Conservation (phyloP, 2,888 invertebrate genomes). For the Dysmachus trigonus region DNA sequence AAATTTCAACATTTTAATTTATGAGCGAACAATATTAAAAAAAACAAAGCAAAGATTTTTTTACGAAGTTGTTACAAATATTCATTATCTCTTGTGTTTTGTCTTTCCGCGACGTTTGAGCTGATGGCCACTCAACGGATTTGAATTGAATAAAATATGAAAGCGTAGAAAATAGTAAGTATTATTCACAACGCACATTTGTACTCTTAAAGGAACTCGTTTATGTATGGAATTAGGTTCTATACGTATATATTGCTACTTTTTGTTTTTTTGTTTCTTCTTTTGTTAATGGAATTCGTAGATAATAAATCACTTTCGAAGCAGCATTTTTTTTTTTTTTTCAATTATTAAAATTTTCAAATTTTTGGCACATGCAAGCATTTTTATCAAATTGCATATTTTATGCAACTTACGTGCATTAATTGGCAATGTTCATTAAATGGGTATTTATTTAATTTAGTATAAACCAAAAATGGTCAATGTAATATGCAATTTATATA, state of each 20-base stretch:
- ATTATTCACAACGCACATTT: constrained; percentile 51
- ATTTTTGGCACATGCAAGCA: neutral
- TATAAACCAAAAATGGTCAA: neutral
- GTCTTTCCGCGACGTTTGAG: constrained; percentile 65
- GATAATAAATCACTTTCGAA: constrained; percentile 22
- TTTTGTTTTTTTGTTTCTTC: neutral
- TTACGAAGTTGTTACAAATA: constrained; percentile 47
- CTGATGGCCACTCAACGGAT: constrained; percentile 62
- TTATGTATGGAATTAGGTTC: constrained; percentile 26
- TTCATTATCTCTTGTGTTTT: constrained; percentile 65
- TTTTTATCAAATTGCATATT: neutral
- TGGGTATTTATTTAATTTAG: neutral
- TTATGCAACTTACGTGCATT: neutral
- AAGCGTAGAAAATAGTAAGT: constrained; percentile 61
- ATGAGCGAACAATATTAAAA: neutral
- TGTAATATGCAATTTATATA: neutral
- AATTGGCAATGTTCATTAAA: neutral
- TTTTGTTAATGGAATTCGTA: constrained; percentile 14
- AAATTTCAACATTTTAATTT: neutral
- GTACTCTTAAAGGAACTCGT: constrained; percentile 21
- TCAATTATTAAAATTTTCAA: neutral
- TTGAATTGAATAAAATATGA: constrained; percentile 60
- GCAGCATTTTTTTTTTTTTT: constrained; percentile 25
- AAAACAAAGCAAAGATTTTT: neutral
- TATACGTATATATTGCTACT: constrained; percentile 7